Conservation (phyloP, 2,888 invertebrate species). For the Drosophila austrosaltans region DNA sequence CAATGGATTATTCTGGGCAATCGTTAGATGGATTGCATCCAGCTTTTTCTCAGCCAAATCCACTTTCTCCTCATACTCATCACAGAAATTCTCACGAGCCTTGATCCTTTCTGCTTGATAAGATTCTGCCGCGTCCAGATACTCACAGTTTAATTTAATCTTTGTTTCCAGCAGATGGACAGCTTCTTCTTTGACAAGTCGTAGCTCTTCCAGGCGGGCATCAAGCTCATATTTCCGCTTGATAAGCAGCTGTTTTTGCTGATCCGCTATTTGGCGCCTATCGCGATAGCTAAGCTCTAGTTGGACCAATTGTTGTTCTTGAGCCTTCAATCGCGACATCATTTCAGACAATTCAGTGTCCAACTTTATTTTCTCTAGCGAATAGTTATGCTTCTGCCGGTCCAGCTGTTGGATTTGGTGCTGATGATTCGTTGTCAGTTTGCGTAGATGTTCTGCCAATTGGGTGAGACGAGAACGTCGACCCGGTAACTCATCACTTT, state of each 20-base stretch:
- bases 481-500: slow-evolving; percentile 16
- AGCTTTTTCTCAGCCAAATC: background rate
- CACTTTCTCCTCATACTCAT: background rate
- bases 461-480: slow-evolving; percentile 26
- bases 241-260: slow-evolving; percentile 41
- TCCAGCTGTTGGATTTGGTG: slow-evolving; percentile 31
- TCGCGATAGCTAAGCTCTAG: slow-evolving; percentile 33
- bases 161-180: background rate
- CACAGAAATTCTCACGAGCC: background rate
- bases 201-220: slow-evolving; percentile 31
- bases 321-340: slow-evolving; percentile 28
- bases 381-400: background rate
- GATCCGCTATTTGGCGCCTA: slow-evolving; percentile 20
- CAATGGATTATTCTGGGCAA: background rate
- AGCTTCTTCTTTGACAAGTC: background rate
- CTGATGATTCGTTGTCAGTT: slow-evolving; percentile 16
- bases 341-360: slow-evolving; percentile 24
- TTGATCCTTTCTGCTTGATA: background rate
- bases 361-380: slow-evolving; percentile 11
- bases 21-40: background rate
- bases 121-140: background rate
- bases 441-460: slow-evolving; percentile 29
- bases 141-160: background rate
- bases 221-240: slow-evolving; percentile 23
- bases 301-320: slow-evolving; percentile 36